A percentile compares a stretch with the other conserved stretches of the same genome.
Conservation (phyloP, 2,797 vertebrate genomes). For the Onychomys torridus region DNA sequence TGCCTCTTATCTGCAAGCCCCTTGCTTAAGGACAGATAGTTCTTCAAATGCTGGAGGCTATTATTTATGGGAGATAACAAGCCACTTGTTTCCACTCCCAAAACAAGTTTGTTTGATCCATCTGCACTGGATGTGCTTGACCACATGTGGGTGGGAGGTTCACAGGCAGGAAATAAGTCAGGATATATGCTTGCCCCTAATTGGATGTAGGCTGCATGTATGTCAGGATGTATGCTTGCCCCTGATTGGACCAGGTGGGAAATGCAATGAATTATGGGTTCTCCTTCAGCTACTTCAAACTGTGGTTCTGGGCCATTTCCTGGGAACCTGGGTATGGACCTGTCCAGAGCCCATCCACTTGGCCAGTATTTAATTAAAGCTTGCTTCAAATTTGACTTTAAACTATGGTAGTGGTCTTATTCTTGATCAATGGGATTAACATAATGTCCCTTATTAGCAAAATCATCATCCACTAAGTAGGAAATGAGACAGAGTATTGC, state of each 20-base stretch:
- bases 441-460: background rate
- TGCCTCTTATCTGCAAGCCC: background rate
- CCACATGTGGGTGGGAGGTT: background rate
- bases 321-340: background rate
- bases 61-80: background rate
- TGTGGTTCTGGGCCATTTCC: background rate
- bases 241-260: background rate
- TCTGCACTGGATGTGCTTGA: background rate
- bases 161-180: background rate
- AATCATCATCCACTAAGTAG: conserved; percentile 54
- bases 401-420: background rate
- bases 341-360: background rate
- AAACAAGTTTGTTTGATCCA: background rate
- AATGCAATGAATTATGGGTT: background rate
- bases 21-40: background rate
- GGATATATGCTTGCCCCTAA: background rate
- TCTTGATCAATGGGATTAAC: background rate
- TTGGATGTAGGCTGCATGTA: background rate
- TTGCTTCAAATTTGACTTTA: background rate
- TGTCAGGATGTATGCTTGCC: background rate
- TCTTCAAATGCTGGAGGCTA: background rate
- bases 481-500: background rate
- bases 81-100: background rate
- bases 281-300: background rate
- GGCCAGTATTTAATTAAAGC: background rate